Conservation (phyloP, 2,113 vertebrate genomes). For the Onychorhynchus coronatus region DNA sequence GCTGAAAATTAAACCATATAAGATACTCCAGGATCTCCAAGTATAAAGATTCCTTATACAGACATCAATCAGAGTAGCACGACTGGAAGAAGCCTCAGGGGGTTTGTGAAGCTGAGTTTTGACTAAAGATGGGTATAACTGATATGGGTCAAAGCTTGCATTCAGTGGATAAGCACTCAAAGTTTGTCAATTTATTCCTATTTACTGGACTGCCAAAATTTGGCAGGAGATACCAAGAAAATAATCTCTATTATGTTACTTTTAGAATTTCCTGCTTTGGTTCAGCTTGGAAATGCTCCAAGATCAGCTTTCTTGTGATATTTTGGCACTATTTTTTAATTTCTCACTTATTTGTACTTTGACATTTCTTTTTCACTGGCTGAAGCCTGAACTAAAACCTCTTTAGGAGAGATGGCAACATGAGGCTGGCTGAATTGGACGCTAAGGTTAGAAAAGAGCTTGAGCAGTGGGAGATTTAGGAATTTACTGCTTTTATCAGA, state of each 20-base stretch:
- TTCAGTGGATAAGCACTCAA: conserved; percentile 1
- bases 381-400: background rate
- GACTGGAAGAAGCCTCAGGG: background rate
- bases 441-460: background rate
- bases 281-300: background rate
- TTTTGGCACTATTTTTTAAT: background rate
- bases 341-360: background rate
- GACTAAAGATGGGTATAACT: conserved; percentile 47
- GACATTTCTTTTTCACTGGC: background rate
- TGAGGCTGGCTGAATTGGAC: background rate
- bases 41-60: conserved; percentile 45
- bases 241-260: background rate
- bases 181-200: background rate
- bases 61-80: conserved; percentile 68
- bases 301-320: background rate
- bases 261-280: conserved; percentile 28
- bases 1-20: background rate
- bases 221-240: background rate
- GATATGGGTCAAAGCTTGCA: background rate
- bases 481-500: background rate
- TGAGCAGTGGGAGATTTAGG: background rate
- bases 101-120: conserved; percentile 2
- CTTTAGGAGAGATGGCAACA: background rate
- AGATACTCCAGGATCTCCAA: background rate
- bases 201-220: background rate